These are phyloP conservation scores for Falcunculus frontatus DNA, from an alignment of 2,113 vertebrate species.

Conservation along the genomic window DNA sequence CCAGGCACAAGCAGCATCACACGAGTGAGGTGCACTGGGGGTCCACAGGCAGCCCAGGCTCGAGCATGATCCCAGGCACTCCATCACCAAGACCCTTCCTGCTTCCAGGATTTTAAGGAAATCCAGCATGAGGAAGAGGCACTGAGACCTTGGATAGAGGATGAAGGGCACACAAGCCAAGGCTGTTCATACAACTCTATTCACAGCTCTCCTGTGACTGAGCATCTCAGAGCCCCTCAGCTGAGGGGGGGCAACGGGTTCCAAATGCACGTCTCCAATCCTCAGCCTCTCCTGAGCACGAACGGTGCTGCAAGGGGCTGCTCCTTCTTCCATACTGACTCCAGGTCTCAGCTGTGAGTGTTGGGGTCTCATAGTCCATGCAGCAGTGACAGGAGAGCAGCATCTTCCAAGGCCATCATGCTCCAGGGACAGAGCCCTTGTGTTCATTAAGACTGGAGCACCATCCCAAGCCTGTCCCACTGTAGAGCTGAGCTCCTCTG, in stretches of 20 bases:
- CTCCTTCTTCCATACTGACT: not conserved
- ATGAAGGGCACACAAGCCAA: not conserved
- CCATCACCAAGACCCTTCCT: accelerated
- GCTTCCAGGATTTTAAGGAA: not conserved
- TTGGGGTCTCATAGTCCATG: accelerated
- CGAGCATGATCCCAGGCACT: accelerated
- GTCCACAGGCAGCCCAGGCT: not conserved
- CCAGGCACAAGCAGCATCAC: not conserved
- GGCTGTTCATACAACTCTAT: not conserved
- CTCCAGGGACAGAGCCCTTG: not conserved
- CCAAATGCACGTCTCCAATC: not conserved
- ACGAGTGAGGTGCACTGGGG: not conserved
- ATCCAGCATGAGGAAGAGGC: not conserved
- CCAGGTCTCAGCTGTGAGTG: not conserved
- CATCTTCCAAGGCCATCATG: not conserved
- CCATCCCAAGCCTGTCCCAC: not conserved
- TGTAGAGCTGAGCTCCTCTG: not conserved
- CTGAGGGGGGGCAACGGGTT: not conserved
- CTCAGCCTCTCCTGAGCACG: not conserved
- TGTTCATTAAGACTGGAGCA: not conserved
- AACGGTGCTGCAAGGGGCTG: not conserved
- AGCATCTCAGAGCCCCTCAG: accelerated
- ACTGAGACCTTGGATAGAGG: not conserved
- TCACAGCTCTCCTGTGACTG: not conserved
- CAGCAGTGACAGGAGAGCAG: not conserved